phyloP scores from a whole-genome alignment of 2,113 vertebrate genomes.

The Corythaeola cristata region DNA sequence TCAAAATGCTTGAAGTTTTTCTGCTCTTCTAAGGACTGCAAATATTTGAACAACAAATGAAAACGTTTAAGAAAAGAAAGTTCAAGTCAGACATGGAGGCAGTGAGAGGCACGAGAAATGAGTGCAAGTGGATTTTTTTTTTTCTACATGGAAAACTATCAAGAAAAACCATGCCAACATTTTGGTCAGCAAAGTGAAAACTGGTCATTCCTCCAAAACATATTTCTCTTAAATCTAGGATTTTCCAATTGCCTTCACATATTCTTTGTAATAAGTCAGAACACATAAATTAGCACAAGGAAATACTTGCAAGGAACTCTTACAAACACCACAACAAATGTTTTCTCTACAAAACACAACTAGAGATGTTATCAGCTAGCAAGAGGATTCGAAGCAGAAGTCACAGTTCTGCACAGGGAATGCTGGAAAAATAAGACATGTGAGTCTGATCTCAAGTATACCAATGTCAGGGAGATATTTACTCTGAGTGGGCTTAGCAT shows the following conservation, averaged over 20 bases:
- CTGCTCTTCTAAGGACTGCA: constrained; percentile 62
- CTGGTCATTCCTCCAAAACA: background rate
- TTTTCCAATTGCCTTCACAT: background rate
- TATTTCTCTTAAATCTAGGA: background rate
- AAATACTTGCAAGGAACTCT: background rate
- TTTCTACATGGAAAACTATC: background rate
- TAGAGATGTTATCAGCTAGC: background rate
- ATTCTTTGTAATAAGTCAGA: background rate
- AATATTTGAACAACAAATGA: constrained; percentile 72
- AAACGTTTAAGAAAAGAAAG: constrained; percentile 23
- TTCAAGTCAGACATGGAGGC: background rate
- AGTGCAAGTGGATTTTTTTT: background rate
- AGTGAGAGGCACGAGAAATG: background rate
- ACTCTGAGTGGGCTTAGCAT: no score
- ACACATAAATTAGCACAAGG: background rate
- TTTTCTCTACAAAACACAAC: background rate
- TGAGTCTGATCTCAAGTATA: background rate
- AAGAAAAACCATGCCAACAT: background rate
- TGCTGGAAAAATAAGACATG: background rate
- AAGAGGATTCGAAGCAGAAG: background rate
- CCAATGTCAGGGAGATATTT: background rate
- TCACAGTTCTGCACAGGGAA: background rate
- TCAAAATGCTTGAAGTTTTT: constrained; percentile 69
- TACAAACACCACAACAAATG: background rate
- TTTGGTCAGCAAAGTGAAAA: background rate